Evolutionary conservation across 2,888 invertebrate species (phyloP).

Genomic region (Tiphia femorata): DNA sequence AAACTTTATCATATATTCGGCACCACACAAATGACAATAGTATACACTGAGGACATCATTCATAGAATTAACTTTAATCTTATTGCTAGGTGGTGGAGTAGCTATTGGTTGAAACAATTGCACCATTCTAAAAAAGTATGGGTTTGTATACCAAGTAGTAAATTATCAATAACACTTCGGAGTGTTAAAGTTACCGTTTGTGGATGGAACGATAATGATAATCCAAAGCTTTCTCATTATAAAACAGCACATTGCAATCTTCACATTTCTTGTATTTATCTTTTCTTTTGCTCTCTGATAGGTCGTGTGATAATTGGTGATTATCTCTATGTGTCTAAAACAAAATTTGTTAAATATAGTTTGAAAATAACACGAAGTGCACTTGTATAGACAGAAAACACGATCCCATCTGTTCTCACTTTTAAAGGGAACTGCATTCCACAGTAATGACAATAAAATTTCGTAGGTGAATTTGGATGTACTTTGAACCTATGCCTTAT

Average conservation of each 20-base stretch:
- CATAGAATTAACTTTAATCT: conserved; percentile 71
- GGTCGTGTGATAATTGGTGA: conserved; percentile 72
- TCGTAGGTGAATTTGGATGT: conserved; percentile 75
- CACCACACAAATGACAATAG: conserved; percentile 75
- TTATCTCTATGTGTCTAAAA: conserved; percentile 73
- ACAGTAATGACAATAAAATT: conserved; percentile 78
- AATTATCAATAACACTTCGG: neutral
- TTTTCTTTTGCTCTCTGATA: conserved; percentile 46
- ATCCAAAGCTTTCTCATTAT: conserved; percentile 71
- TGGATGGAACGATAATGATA: conserved; percentile 73
- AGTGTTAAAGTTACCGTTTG: conserved; percentile 61
- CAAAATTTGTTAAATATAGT: conserved; percentile 8
- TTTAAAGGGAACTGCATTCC: conserved; percentile 79
- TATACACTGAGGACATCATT: conserved; percentile 71
- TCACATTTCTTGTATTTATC: conserved; percentile 69
- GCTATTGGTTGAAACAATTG: conserved; percentile 69
- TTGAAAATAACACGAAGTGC: conserved; percentile 4
- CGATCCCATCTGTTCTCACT: conserved; percentile 59
- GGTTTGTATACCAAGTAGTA: neutral
- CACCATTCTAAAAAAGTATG: conserved; percentile 57
- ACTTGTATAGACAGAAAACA: neutral
- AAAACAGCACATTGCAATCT: conserved; percentile 73
- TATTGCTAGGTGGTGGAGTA: conserved; percentile 71
- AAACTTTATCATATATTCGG: conserved; percentile 77
- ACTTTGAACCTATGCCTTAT: conserved; percentile 78